phyloP scores from a whole-genome alignment of 2,113 vertebrate genomes.

The Eolophus roseicapilla region DNA sequence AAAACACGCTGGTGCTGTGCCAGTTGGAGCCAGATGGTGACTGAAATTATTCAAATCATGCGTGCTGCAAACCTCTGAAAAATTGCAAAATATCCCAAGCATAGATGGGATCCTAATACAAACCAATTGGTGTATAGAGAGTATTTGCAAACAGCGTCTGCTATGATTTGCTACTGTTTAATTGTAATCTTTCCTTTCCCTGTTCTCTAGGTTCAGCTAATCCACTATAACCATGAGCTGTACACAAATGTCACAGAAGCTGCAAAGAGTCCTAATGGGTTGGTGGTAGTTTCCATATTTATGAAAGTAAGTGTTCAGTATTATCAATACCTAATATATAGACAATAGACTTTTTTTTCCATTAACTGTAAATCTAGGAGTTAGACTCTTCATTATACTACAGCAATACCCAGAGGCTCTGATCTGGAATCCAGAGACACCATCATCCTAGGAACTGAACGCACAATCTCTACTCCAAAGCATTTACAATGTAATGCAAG shows the following conservation, averaged over 20 bases:
- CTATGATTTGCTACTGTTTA: neutral
- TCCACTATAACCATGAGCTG: slow-evolving; percentile 98
- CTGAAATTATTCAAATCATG: slow-evolving; percentile 35
- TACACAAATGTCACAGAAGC: slow-evolving; percentile 98
- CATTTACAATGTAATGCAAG: neutral
- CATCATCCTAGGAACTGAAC: neutral
- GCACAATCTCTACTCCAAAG: neutral
- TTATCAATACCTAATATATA: neutral
- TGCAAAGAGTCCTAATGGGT: slow-evolving; percentile 96
- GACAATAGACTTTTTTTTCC: neutral
- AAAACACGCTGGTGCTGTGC: neutral
- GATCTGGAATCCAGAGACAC: neutral
- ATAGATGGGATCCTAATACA: neutral
- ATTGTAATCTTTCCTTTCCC: slow-evolving; percentile 2
- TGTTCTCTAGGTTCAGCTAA: slow-evolving; percentile 90
- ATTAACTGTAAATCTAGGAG: neutral
- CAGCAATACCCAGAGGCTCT: neutral
- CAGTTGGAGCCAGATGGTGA: slow-evolving; percentile 52
- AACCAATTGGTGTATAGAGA: neutral
- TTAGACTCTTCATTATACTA: neutral
- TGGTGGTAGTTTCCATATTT: slow-evolving; percentile 99
- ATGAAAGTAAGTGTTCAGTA: slow-evolving; percentile 89
- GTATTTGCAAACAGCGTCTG: neutral
- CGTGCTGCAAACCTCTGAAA: neutral
- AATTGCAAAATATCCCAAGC: neutral